A percentile compares a stretch with the other conserved stretches of the same genome.
phyloP scores from a whole-genome alignment of 2,888 invertebrate species.

The Spilosoma lubricipeda region DNA sequence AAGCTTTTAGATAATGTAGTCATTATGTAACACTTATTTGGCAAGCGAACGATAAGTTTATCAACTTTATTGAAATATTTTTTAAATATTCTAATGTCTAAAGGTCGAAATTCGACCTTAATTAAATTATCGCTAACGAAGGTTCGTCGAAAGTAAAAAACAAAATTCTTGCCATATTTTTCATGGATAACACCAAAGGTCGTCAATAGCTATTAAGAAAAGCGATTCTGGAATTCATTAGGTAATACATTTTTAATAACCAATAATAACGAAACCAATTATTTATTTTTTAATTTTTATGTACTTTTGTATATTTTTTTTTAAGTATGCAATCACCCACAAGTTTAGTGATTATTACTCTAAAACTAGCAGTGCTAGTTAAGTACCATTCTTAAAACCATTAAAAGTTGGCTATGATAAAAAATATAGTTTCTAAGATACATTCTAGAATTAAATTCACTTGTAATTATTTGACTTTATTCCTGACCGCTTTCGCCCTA shows the following conservation, averaged over 20 bases:
- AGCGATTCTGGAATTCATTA: neutral
- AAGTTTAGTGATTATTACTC: too few species aligned
- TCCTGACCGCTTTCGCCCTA: too few species aligned
- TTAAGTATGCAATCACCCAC: neutral
- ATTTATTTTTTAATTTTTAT: too few species aligned
- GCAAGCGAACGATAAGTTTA: neutral
- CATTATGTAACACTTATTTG: neutral
- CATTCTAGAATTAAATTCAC: too few species aligned
- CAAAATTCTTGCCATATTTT: neutral
- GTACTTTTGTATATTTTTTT: neutral
- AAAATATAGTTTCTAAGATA: too few species aligned
- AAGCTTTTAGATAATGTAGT: neutral
- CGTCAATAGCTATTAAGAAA: neutral
- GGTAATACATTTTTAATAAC: neutral
- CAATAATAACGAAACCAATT: too few species aligned
- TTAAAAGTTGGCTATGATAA: neutral
- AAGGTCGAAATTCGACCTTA: neutral
- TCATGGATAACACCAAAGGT: neutral
- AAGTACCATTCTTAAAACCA: too few species aligned
- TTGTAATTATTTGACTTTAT: too few species aligned
- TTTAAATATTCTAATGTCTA: neutral
- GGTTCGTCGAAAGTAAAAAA: constrained; percentile 1
- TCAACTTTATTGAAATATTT: neutral
- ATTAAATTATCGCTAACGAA: neutral
- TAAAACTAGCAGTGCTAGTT: too few species aligned